These are phyloP conservation scores for Sciurus vulgaris DNA, from an alignment of 2,797 vertebrate genomes.

Conservation along the genomic window DNA sequence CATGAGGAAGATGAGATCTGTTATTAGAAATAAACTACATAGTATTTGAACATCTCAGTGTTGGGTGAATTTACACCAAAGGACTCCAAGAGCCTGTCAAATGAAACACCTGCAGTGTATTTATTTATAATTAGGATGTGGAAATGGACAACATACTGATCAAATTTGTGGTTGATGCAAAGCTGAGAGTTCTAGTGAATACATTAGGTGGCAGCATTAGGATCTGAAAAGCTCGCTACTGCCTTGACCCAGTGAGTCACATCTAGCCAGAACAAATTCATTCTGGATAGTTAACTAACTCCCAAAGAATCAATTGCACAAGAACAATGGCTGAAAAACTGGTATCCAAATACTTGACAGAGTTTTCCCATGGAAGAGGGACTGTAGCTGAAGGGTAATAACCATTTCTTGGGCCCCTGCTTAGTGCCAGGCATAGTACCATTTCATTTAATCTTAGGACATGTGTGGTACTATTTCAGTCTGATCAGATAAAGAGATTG, in stretches of 20 bases:
- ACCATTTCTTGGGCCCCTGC: slow-evolving; percentile 27
- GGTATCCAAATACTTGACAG: slow-evolving; percentile 18
- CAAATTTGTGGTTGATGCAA: slow-evolving; percentile 65
- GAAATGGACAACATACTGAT: slow-evolving; percentile 77
- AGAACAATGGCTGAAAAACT: neutral
- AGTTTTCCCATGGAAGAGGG: neutral
- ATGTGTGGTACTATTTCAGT: neutral
- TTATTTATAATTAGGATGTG: slow-evolving; percentile 76
- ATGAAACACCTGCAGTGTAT: slow-evolving; percentile 80
- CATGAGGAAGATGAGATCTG: neutral
- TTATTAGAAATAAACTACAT: slow-evolving; percentile 61
- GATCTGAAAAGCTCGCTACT: neutral
- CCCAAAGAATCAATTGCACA: neutral
- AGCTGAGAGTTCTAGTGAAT: slow-evolving; percentile 42
- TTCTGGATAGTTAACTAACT: neutral
- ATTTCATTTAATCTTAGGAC: slow-evolving; percentile 44
- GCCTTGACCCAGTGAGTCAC: neutral
- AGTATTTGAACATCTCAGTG: slow-evolving; percentile 60
- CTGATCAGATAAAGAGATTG: slow-evolving; percentile 38
- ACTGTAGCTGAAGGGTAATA: neutral
- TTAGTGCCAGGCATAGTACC: neutral
- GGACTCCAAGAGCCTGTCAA: slow-evolving; percentile 57
- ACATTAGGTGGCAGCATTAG: slow-evolving; percentile 10
- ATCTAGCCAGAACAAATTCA: slow-evolving; percentile 8
- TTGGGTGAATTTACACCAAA: slow-evolving; percentile 45